Evolutionary conservation across 2,113 vertebrate species (phyloP).

Genomic region (Struthio camelus): DNA sequence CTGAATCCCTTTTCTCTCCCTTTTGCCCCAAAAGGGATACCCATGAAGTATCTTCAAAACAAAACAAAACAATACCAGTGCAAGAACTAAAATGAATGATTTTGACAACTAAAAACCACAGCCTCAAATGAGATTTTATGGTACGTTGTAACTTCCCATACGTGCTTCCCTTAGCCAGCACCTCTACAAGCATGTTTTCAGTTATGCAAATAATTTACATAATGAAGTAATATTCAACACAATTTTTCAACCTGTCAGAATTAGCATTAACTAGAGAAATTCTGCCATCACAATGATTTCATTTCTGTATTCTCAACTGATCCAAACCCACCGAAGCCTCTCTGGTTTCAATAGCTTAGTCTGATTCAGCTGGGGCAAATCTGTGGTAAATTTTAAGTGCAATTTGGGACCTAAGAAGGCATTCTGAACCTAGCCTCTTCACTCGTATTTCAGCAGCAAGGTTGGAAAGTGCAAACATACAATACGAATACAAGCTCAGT

Average conservation of each 20-base stretch:
- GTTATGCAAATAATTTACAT: not conserved
- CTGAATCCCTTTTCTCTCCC: not conserved
- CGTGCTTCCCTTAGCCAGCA: not conserved
- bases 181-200: not conserved
- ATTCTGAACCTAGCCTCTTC: not conserved
- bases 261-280: not conserved
- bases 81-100: not conserved
- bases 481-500: not conserved
- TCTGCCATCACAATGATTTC: not conserved
- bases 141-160: not conserved
- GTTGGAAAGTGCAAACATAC: not conserved
- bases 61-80: not conserved
- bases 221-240: not conserved
- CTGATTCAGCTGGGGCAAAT: not conserved
- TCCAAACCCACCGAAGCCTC: not conserved
- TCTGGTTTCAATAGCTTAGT: not conserved
- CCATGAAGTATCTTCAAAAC: not conserved
- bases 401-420: not conserved
- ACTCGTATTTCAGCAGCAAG: not conserved
- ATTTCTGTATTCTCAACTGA: not conserved
- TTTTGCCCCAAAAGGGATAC: fast-evolving
- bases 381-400: not conserved
- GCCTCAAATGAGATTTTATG: too few species aligned
- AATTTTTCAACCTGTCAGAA: not conserved
- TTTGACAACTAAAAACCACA: not conserved